Conservation (phyloP, 2,113 vertebrate genomes). For the Cromileptes altivelis region DNA sequence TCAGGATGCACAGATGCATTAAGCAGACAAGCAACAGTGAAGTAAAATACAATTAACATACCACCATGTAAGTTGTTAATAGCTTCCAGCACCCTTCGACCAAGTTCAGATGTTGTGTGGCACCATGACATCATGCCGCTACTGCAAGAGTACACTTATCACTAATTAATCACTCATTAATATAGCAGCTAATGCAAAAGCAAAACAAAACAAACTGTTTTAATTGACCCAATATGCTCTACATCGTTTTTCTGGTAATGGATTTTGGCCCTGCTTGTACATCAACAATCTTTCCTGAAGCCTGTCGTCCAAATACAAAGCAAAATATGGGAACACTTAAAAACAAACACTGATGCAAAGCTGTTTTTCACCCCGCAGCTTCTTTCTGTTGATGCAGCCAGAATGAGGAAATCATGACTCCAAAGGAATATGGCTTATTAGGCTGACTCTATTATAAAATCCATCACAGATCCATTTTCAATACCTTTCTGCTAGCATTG, state of each 20-base stretch:
- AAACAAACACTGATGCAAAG: neutral
- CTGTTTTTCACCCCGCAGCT: neutral
- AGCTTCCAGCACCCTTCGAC: neutral
- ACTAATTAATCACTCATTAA: neutral
- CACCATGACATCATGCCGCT: too few species aligned
- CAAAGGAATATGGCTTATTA: slow-evolving; percentile 1
- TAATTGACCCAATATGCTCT: neutral
- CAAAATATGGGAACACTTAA: neutral
- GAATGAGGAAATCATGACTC: slow-evolving; percentile 11
- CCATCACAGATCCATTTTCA: slow-evolving; percentile 5
- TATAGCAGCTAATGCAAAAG: neutral
- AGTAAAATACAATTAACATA: neutral
- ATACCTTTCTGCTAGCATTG: slow-evolving; percentile 1
- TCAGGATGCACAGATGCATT: neutral
- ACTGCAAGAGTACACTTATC: neutral
- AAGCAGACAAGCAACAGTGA: neutral
- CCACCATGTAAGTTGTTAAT: neutral
- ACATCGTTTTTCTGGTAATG: neutral
- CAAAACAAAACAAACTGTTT: neutral
- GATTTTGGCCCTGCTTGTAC: neutral
- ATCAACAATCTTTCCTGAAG: neutral
- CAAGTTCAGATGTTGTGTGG: neutral
- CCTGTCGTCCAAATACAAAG: neutral
- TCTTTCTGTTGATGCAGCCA: neutral
- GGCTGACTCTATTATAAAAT: slow-evolving; percentile 8